Conservation (phyloP, 2,797 vertebrate species). For the Myotis myotis region DNA sequence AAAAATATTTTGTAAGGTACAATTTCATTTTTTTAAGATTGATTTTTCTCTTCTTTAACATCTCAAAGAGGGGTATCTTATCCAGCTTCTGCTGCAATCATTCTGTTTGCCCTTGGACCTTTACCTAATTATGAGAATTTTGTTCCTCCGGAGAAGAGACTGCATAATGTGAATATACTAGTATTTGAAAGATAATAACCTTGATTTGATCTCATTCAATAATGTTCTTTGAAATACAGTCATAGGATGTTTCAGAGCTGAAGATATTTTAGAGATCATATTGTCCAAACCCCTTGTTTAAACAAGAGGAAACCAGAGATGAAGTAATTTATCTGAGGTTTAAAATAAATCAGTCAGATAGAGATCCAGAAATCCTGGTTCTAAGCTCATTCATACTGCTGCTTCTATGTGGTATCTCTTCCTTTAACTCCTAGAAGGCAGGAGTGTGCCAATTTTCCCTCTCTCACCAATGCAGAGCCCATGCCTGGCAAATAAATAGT, state of each 20-base stretch:
- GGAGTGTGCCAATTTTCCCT: neutral
- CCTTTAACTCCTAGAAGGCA: neutral
- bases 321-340: conserved; percentile 52
- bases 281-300: conserved; percentile 29
- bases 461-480: neutral
- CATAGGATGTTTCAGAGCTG: conserved; percentile 3
- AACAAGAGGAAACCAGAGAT: conserved; percentile 24
- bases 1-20: neutral
- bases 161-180: conserved; percentile 61
- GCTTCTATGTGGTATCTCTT: neutral
- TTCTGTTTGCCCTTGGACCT: conserved; percentile 61
- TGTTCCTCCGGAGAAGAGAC: conserved; percentile 55
- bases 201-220: conserved; percentile 71
- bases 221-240: conserved; percentile 58
- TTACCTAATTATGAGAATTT: conserved; percentile 71
- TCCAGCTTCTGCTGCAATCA: conserved; percentile 54
- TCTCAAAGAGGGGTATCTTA: conserved; percentile 42
- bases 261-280: conserved; percentile 34
- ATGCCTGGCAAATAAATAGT: neutral
- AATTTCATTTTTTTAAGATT: conserved; percentile 35
- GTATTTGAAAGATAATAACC: conserved; percentile 72
- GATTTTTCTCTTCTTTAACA: conserved; percentile 47
- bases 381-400: neutral
- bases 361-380: conserved; percentile 7
- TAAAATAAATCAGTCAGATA: conserved; percentile 40